Evolutionary conservation across 35 echinoderm and acorn worm species (phyloP).

Genomic region (Ophiothrix spiculata): DNA sequence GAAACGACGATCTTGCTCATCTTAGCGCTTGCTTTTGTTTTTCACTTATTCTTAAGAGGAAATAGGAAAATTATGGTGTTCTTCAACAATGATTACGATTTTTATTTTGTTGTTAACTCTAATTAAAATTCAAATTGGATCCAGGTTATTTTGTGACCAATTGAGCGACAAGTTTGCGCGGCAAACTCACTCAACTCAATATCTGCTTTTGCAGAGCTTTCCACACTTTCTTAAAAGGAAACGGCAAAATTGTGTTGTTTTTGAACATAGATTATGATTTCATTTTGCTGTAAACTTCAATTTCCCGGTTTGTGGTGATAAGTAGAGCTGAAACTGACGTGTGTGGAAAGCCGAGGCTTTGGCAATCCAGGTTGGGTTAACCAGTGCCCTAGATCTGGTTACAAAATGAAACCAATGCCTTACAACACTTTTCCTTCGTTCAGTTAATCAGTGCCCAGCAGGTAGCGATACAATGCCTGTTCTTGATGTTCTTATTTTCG

Average conservation of each 20-base stretch:
- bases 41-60: too few species aligned
- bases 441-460: not conserved
- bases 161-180: too few species aligned
- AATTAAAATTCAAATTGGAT: too few species aligned
- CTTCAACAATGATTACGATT: too few species aligned
- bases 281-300: constrained; percentile 10
- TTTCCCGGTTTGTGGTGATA: not conserved
- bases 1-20: too few species aligned
- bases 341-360: not conserved
- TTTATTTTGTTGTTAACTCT: too few species aligned
- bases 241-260: not conserved
- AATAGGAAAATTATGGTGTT: too few species aligned
- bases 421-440: not conserved
- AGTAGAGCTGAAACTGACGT: not conserved
- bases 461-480: not conserved
- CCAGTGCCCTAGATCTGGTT: not conserved
- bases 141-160: not conserved
- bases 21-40: too few species aligned
- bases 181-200: too few species aligned
- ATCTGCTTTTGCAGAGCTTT: too few species aligned
- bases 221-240: too few species aligned
- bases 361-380: not conserved
- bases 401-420: not conserved
- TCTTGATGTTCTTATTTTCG: not conserved
- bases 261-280: constrained; percentile 1